Evolutionary conservation across 2,888 invertebrate species (phyloP).

Genomic region (Cheilosia soror): DNA sequence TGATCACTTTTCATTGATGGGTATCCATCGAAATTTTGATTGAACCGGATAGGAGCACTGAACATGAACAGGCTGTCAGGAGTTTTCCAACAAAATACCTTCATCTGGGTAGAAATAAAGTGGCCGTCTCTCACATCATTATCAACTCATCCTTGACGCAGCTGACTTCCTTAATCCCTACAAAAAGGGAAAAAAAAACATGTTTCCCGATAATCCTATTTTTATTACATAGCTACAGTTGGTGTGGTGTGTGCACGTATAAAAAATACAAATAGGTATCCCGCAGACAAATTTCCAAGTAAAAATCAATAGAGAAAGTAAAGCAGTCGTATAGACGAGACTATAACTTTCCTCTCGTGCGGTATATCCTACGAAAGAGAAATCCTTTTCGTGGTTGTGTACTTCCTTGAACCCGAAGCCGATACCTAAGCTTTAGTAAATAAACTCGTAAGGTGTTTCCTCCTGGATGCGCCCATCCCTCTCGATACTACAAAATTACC

Average conservation of each 20-base stretch:
- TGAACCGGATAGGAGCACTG: constrained; percentile 24
- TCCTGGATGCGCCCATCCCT: not conserved
- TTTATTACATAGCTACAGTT: not conserved
- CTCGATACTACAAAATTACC: not conserved
- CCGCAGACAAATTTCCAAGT: not conserved
- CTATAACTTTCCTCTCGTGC: too few species aligned
- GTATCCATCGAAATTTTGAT: constrained; percentile 44
- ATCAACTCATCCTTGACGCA: constrained; percentile 18
- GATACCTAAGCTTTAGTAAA: not conserved
- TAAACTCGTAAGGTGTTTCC: not conserved
- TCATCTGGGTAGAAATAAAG: not conserved
- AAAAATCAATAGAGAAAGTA: constrained; percentile 26
- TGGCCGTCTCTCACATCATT: constrained; percentile 3
- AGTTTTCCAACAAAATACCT: not conserved
- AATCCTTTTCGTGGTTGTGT: not conserved
- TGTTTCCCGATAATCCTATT: constrained; percentile 15
- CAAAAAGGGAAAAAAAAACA: not conserved
- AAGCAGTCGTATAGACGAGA: not conserved
- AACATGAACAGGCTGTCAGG: not conserved
- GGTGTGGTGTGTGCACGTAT: not conserved
- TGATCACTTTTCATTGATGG: not conserved
- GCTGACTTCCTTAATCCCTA: constrained; percentile 12
- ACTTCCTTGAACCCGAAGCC: not conserved
- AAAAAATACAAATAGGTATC: not conserved
- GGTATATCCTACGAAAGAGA: not conserved